Base-by-base conservation (phyloP, 2,888 invertebrate genomes). In the Xestobium rufovillosum region DNA sequence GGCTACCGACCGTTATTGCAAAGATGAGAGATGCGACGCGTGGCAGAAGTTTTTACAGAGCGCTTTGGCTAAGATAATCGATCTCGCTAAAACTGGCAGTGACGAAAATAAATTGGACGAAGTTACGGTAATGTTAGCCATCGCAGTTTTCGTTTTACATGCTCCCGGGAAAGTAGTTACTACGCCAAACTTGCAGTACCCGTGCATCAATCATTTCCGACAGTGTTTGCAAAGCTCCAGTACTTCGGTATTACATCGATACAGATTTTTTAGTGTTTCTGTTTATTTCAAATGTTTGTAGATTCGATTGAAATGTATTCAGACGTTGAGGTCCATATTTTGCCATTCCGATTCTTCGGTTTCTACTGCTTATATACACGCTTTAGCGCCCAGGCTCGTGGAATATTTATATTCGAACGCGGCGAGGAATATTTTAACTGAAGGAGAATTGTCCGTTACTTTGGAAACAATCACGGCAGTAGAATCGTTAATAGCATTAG, bases 201-300 rank as follows among this genome's bases (percentile, higher is more conserved):
- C 91, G 1, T 90, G 90, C 59, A 86, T 95, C 53, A 89, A 92
- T 69, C 84, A 92, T 59, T 92, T 92, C 66, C 73, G 87, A 23
- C 86, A 88, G 56, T 86, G 89, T 51, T 70, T 88, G 34, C 79
- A 80, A 54, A 77, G 75, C 41, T 70, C 75, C 26, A 76, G 78
- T 59, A 65, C 72, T 42, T 65, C 71, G 49, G 75, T 77, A 57
- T 63, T 66, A 56, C 29, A 29, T 35, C 28, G 15, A 25, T 16
- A 8, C 6, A n/a, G n/a, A n/a, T 19, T 8, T 8, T 8, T 8
- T 19, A 19, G 12, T n/a, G 6, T 19, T 19, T 19, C 23, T 8
- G 23, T 19, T 19, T 8, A 19, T 19, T 19, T 19, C 6, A 19
- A n/a, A 8, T 19, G 23, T 19, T 55, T 59, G 39, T 39, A 83